Conservation (phyloP, 2,797 vertebrate genomes). For the Acanthornis magna region DNA sequence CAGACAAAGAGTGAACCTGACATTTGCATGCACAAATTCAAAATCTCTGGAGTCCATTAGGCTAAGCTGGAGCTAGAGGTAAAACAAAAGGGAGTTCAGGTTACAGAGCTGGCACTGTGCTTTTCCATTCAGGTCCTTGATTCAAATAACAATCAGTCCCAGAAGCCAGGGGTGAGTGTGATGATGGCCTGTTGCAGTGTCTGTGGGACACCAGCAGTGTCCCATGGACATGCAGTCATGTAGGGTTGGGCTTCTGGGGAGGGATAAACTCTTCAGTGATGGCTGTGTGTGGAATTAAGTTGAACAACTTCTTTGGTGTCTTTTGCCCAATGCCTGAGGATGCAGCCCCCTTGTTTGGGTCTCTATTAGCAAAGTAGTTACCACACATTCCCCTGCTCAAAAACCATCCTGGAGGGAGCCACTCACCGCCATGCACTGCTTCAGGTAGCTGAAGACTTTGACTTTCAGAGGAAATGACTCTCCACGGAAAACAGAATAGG, state of each 20-base stretch:
- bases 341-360: not conserved
- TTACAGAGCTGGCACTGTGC: not conserved
- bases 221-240: not conserved
- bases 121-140: not conserved
- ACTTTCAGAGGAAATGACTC: slow-evolving; percentile 83
- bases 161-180: not conserved
- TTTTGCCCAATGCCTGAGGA: not conserved
- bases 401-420: not conserved
- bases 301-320: not conserved
- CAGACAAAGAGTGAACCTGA: slow-evolving; percentile 75
- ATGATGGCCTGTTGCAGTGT: not conserved
- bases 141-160: not conserved
- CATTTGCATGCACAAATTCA: slow-evolving; percentile 58
- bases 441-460: slow-evolving; percentile 84
- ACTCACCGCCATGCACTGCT: slow-evolving; percentile 81
- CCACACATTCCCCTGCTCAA: not conserved
- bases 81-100: not conserved
- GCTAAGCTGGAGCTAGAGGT: slow-evolving; percentile 41
- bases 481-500: slow-evolving; percentile 82
- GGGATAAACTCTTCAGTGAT: not conserved
- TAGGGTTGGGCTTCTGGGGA: not conserved
- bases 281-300: not conserved
- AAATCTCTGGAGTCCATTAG: slow-evolving; percentile 43
- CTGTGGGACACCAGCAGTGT: not conserved
- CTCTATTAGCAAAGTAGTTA: not conserved